phyloP scores from a whole-genome alignment of 1,140 invertebrate genomes.

The Pachypsylla venusta region DNA sequence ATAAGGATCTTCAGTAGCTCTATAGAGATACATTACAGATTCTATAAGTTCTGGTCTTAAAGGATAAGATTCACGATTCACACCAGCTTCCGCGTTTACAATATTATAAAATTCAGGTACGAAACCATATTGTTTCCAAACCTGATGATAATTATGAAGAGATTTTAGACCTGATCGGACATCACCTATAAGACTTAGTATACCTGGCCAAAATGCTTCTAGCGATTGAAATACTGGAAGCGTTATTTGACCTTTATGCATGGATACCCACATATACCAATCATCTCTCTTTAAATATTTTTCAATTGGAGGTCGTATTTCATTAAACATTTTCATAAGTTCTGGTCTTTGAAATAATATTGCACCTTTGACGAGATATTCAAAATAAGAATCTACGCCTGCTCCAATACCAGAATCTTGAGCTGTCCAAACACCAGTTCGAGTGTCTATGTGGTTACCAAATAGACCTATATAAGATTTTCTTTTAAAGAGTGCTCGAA shows the following conservation, averaged over 20 bases:
- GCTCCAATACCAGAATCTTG: constrained; percentile 85
- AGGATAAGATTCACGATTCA: constrained; percentile 84
- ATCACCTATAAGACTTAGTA: constrained; percentile 81
- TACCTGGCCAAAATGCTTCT: constrained; percentile 96
- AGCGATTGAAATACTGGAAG: constrained; percentile 94
- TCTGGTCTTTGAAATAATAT: constrained; percentile 62
- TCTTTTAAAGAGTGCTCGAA: constrained; percentile 74
- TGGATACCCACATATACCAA: constrained; percentile 93
- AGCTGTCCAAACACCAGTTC: constrained; percentile 91
- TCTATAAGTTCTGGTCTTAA: constrained; percentile 90
- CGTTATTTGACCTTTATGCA: constrained; percentile 88
- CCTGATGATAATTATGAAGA: constrained; percentile 87
- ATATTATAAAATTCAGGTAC: constrained; percentile 97
- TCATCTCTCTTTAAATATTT: constrained; percentile 77
- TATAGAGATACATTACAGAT: constrained; percentile 92
- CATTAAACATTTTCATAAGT: constrained; percentile 80
- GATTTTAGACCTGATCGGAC: constrained; percentile 82
- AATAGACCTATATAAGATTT: constrained; percentile 78
- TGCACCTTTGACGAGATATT: constrained; percentile 90
- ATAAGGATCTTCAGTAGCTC: constrained; percentile 82
- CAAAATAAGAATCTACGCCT: constrained; percentile 97
- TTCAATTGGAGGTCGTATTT: constrained; percentile 63
- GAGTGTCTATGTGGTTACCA: constrained; percentile 94
- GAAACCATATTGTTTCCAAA: constrained; percentile 94
- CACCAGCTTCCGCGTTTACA: constrained; percentile 62